A percentile compares a stretch with the other conserved stretches of the same genome.
Conservation (phyloP, 2,113 vertebrate species). For the Bolborhynchus lineola region DNA sequence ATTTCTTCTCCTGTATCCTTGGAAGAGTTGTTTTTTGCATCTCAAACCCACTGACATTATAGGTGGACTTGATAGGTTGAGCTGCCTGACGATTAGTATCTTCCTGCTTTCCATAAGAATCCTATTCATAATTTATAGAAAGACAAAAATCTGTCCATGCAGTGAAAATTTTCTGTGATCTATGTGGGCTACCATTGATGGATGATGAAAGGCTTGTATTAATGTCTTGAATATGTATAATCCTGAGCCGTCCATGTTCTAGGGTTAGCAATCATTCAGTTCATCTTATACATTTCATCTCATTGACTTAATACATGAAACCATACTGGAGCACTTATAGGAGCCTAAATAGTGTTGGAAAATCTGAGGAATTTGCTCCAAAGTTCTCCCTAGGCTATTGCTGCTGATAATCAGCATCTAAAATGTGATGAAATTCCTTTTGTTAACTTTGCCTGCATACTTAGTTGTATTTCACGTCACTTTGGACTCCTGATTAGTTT, state of each 20-base stretch:
- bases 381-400: conserved; percentile 29
- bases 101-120: conserved; percentile 25
- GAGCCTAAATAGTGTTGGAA: neutral
- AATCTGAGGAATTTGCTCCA: conserved; percentile 24
- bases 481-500: conserved; percentile 61
- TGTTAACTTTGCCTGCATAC: conserved; percentile 42
- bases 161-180: conserved; percentile 63
- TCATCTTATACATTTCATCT: conserved; percentile 41
- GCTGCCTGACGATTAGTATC: neutral
- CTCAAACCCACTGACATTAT: neutral
- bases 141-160: conserved; percentile 53
- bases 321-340: neutral
- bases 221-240: conserved; percentile 32
- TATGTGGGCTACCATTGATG: conserved; percentile 37
- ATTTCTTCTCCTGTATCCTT: neutral
- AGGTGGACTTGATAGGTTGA: neutral
- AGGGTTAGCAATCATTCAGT: conserved; percentile 39
- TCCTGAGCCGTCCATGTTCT: neutral
- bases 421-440: conserved; percentile 34
- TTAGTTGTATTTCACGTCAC: conserved; percentile 57
- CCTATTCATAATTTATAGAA: conserved; percentile 37
- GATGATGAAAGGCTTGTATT: conserved; percentile 52
- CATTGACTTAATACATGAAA: neutral
- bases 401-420: conserved; percentile 39
- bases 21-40: neutral